Base-by-base conservation (phyloP, 2,888 invertebrate species). In the Caenorhabditis panamensis region DNA sequence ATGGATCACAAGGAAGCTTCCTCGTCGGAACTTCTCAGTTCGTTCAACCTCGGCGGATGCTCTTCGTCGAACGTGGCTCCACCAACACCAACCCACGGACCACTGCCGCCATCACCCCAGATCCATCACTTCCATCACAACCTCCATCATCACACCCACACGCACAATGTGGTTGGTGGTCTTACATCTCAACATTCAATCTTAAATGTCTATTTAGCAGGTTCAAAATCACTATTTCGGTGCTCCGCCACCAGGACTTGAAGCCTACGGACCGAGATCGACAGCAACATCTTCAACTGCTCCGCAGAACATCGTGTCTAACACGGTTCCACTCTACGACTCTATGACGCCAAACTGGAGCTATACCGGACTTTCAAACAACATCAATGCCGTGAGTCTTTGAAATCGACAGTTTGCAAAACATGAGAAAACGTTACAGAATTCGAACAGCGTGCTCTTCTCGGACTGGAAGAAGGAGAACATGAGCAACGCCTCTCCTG, bases 131-230 rank as follows among this genome's bases (percentile, higher is more conserved):
- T 75, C 36, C 82, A 82, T 37, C 82, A 82, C 58, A 82, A 76
- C 22, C 63, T 79, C 3, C 84, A 84, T 36, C 84, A 82, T 64
- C 84, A 84, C 47, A 82, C 82, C 22, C 84, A 84, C 61, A 82
- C 82, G 16, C 82, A 82, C 22, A 82, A 82, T 69, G 80, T 84
- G 66, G 84, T 84, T n/a, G 37, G 82, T 69, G 49, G n/a, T n/a
- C n/a, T 37, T 0, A 22, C 9, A 20, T 6, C n/a, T 26, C n/a
- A n/a, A 2, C 11, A 36, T 18, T 36, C 36, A 8, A 6, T 37
- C 1, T 22, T 24, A n/a, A 9, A 18, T 53, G 41, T 6, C 8
- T 49, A 13, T 64, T 69, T 37, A 69, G 64, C 80, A 80, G 59
- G 80, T 80, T 69, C 76, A 80, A 66, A 80, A 80, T 62, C 80